These are phyloP conservation scores for Hemicentrotus pulcherrimus DNA, from an alignment of 35 echinoderm and acorn worm genomes.

Conservation along the genomic window DNA sequence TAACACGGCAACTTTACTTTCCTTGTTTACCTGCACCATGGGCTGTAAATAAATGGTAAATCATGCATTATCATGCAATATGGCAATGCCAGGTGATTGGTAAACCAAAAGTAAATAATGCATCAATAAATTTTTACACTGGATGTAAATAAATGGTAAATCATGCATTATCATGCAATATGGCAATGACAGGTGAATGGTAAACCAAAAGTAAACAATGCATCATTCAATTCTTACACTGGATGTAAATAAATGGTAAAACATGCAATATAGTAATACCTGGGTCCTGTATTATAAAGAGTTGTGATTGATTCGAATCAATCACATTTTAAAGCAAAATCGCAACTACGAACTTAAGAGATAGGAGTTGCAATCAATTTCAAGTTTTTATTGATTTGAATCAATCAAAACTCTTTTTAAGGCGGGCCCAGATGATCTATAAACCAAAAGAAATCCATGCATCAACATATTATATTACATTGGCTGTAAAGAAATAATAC, in stretches of 20 bases:
- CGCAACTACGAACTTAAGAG: too few species aligned
- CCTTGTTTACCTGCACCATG: constrained; percentile 65
- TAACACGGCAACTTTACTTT: constrained; percentile 52
- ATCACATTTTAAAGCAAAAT: too few species aligned
- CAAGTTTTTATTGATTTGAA: too few species aligned
- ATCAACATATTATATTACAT: too few species aligned
- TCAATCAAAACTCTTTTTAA: too few species aligned
- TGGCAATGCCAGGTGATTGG: not conserved
- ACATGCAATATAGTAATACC: not conserved
- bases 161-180: constrained; percentile 24
- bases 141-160: not conserved
- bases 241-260: not conserved
- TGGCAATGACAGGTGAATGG: not conserved
- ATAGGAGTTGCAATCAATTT: too few species aligned
- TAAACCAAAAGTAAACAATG: not conserved
- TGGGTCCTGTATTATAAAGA: too few species aligned
- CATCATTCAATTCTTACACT: not conserved
- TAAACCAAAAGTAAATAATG: not conserved
- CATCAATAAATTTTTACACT: not conserved
- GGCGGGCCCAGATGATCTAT: too few species aligned
- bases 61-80: constrained; percentile 24
- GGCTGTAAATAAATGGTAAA: constrained; percentile 57
- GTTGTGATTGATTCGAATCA: too few species aligned
- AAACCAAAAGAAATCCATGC: too few species aligned
- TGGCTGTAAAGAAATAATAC: too few species aligned